Conservation (phyloP, 2,113 vertebrate genomes). For the Lamprologus lemairii region DNA sequence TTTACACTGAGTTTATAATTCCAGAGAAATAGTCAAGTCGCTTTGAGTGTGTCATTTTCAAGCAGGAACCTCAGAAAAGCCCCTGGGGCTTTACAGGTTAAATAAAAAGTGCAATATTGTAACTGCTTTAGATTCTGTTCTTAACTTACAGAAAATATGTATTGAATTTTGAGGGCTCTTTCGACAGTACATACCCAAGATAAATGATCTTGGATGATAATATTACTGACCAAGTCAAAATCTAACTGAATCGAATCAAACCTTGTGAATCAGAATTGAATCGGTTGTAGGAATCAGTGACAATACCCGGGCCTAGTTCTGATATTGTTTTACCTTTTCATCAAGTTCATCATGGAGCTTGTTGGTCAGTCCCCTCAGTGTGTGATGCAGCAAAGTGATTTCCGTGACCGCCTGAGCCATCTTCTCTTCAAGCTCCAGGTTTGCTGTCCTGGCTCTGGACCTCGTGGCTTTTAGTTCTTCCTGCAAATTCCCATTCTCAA, state of each 20-base stretch:
- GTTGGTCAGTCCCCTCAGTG: constrained; percentile 45
- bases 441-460: constrained; percentile 10
- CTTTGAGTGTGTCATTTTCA: neutral
- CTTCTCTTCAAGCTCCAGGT: constrained; percentile 58
- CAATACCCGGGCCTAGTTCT: neutral
- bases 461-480: constrained; percentile 49
- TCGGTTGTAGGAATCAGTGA: neutral
- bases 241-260: neutral
- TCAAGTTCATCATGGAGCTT: constrained; percentile 31
- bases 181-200: neutral
- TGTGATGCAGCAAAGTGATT: constrained; percentile 61
- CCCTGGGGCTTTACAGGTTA: neutral
- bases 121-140: neutral
- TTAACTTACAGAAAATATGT: neutral
- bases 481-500: constrained; percentile 41
- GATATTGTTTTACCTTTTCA: constrained; percentile 36
- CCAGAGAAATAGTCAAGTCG: neutral
- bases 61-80: neutral
- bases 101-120: neutral
- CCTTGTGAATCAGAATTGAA: neutral
- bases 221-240: neutral
- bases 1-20: neutral
- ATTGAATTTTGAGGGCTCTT: neutral
- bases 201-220: neutral
- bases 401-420: constrained; percentile 51